Percentiles rank a stretch among this genome's conserved stretches.
phyloP scores from a whole-genome alignment of 2,888 invertebrate species.

The Ophioninae sp. region DNA sequence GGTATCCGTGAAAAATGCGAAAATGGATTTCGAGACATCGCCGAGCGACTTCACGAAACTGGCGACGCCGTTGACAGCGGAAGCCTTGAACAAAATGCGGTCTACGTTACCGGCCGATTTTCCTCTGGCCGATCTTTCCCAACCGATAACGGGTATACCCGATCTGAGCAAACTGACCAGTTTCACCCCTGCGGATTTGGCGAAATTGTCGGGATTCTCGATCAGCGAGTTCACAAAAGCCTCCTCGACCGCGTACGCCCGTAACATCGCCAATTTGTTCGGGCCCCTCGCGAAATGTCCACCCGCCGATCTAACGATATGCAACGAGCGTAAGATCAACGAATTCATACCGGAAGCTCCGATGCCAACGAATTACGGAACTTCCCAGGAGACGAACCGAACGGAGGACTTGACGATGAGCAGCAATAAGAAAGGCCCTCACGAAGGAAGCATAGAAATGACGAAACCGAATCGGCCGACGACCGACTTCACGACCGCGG shows the following conservation, averaged over 20 bases:
- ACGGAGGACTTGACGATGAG: constrained; percentile 57
- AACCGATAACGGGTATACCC: constrained; percentile 77
- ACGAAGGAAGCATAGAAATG: constrained; percentile 47
- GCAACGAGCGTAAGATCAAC: constrained; percentile 63
- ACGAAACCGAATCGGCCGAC: constrained; percentile 61
- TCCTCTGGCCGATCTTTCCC: constrained; percentile 76
- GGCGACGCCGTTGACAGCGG: constrained; percentile 69
- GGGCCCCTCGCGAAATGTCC: constrained; percentile 75
- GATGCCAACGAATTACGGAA: constrained; percentile 65
- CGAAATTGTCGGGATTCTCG: constrained; percentile 77
- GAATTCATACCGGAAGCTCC: constrained; percentile 66
- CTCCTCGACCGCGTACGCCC: constrained; percentile 76
- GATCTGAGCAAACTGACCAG: constrained; percentile 77
- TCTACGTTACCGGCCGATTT: constrained; percentile 72
- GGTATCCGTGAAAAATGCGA: constrained; percentile 77
- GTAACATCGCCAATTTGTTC: constrained; percentile 79
- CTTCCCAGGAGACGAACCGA: constrained; percentile 44
- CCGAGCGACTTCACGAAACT: constrained; percentile 75
- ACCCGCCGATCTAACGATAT: constrained; percentile 67
- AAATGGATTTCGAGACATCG: constrained; percentile 76
- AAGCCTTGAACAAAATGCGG: constrained; percentile 70
- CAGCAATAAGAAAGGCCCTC: constrained; percentile 56
- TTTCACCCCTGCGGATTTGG: constrained; percentile 77
- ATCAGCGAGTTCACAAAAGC: constrained; percentile 77
- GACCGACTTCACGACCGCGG: constrained; percentile 67